Percentiles rank a stretch among this genome's conserved stretches.
These are phyloP conservation scores for Phasianus colchicus DNA, from an alignment of 2,113 vertebrate genomes.

Conservation along the genomic window DNA sequence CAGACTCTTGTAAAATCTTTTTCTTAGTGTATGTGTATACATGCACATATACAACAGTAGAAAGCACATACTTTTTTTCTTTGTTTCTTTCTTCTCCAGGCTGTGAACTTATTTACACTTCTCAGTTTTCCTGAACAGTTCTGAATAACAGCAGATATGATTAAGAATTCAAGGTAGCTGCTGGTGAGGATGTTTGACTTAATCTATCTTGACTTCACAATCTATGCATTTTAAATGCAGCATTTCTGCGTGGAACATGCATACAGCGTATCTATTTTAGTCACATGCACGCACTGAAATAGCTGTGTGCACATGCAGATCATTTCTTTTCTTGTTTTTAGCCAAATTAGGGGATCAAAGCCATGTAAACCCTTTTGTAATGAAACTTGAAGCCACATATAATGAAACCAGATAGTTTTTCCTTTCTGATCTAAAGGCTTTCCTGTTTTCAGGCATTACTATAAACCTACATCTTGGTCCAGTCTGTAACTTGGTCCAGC, in stretches of 20 bases:
- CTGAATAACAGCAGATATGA: conserved; percentile 16
- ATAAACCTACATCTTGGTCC: conserved; percentile 56
- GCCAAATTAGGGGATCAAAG: conserved; percentile 67
- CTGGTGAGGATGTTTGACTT: not conserved
- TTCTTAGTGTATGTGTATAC: not conserved
- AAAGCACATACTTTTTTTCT: not conserved
- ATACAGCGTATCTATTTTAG: not conserved
- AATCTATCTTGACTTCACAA: conserved; percentile 19
- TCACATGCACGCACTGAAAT: not conserved
- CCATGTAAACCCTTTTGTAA: conserved; percentile 51
- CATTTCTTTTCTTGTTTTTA: not conserved
- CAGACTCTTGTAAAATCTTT: conserved; percentile 40
- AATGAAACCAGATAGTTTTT: conserved; percentile 70
- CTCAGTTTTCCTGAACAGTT: not conserved
- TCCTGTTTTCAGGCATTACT: conserved; percentile 66
- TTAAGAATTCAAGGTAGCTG: conserved; percentile 28
- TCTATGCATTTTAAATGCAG: conserved; percentile 19
- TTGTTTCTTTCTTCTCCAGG: not conserved
- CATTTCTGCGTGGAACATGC: not conserved
- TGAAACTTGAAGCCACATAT: conserved; percentile 63
- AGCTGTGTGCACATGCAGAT: not conserved
- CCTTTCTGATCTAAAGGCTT: conserved; percentile 64
- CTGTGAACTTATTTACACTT: not conserved
- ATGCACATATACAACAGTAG: not conserved
- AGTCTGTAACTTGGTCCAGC: conserved; percentile 50